phyloP scores from a whole-genome alignment of 2,888 invertebrate species.

The Athalia rosae region DNA sequence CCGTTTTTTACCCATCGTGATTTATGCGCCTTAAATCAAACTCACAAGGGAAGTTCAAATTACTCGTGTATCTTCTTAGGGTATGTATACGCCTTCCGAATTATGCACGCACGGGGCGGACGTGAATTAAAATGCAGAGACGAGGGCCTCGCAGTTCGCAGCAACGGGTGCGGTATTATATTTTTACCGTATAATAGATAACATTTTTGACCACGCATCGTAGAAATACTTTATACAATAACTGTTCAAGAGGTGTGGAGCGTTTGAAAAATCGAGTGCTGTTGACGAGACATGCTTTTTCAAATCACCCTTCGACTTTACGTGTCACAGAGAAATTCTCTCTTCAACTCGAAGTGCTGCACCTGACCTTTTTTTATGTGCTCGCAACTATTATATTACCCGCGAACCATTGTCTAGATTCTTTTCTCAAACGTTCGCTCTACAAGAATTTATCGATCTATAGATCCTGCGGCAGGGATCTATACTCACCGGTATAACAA shows the following conservation, averaged over 20 bases:
- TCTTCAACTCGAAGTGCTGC: too few species aligned
- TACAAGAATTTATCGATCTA: constrained; percentile 26
- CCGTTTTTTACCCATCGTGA: constrained; percentile 15
- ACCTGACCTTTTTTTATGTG: too few species aligned
- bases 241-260: too few species aligned
- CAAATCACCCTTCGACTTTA: too few species aligned
- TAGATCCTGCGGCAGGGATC: neutral
- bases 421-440: neutral
- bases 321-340: too few species aligned
- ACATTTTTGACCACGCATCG: too few species aligned
- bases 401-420: constrained; percentile 31
- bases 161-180: constrained; percentile 1
- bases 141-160: neutral
- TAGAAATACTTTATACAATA: too few species aligned
- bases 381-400: neutral
- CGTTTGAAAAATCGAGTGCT: too few species aligned
- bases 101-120: too few species aligned
- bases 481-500: neutral
- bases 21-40: constrained; percentile 13
- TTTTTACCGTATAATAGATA: too few species aligned
- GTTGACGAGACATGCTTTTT: too few species aligned
- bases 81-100: neutral
- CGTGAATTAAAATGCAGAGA: too few species aligned
- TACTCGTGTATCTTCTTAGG: neutral
- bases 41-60: constrained; percentile 4